phyloP scores from a whole-genome alignment of 2,888 invertebrate species.

The Flexamia atlantica region DNA sequence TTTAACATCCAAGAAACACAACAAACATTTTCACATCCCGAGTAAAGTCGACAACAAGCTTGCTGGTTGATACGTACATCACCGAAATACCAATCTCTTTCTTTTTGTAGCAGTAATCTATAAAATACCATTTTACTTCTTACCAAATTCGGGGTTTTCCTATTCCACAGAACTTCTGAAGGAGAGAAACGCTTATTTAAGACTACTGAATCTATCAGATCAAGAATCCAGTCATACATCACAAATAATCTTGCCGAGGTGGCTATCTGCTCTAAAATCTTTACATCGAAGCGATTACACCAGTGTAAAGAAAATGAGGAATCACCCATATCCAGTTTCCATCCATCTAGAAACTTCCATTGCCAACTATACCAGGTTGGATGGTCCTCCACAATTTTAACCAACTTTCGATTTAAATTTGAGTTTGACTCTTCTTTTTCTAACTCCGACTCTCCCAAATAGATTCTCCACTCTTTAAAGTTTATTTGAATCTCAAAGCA shows the following conservation, averaged over 20 bases:
- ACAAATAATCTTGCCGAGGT: slow-evolving; percentile 3
- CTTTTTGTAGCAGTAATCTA: background rate
- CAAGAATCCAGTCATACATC: slow-evolving; percentile 2
- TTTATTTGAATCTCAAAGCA: background rate
- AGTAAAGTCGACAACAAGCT: background rate
- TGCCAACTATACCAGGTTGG: slow-evolving; percentile 17
- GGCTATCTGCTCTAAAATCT: slow-evolving; percentile 1
- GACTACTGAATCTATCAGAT: slow-evolving; percentile 1
- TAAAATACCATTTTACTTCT: slow-evolving; percentile 7
- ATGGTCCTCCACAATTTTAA: background rate
- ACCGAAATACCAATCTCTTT: slow-evolving; percentile 6
- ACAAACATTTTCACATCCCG: slow-evolving; percentile 16
- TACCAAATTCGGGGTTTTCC: background rate
- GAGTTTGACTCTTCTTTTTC: background rate
- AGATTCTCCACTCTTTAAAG: slow-evolving; percentile 8
- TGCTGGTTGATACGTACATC: slow-evolving; percentile 8
- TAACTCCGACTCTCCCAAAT: background rate
- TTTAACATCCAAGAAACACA: slow-evolving; percentile 19
- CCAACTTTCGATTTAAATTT: background rate
- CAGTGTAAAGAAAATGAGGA: background rate
- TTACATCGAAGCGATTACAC: slow-evolving; percentile 5
- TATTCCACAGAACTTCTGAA: background rate
- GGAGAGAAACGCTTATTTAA: background rate
- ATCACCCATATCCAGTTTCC: background rate
- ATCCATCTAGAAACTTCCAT: slow-evolving; percentile 27